Evolutionary conservation across 2,888 invertebrate species (phyloP), one percentile per base, ranked within the genome.

Genomic region (Eupithecia subfuscata): DNA sequence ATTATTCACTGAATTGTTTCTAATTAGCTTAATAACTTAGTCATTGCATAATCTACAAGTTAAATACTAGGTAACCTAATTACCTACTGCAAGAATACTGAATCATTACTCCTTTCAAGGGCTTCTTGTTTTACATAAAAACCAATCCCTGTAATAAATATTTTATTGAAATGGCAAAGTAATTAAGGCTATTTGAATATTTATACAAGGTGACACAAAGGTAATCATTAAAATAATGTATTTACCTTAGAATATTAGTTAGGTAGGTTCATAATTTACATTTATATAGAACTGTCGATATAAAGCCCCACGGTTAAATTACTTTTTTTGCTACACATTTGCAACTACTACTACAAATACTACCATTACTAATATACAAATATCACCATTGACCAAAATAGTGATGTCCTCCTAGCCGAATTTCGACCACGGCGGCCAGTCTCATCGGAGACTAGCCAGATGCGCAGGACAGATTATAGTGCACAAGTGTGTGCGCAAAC

Each of bases 11-110:
- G 30, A 30, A 30, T 30, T 30, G 30, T 30, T 30, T 37, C 7
- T 37, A 43, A 43, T 45, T 18, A 45, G 18, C 9, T 18, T 45
- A 45, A 18, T 40, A 34, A 48, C n/a, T n/a, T 3, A n/a, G 52
- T 52, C n/a, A 52, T 56, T 56, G 52, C 52, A n/a, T n/a, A 56
- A 56, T 56, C 22, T 56, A 3, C n/a, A 56, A 22, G 9, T 56
- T 56, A n/a, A 56, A 56, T 56, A 56, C n/a, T 52, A 40, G 40
- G 40, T 40, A 52, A 52, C n/a, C 52, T 52, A n/a, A n/a, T n/a
- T 52, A 52, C n/a, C n/a, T n/a, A 52, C 52, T 56, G 22, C 9
- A 11, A 11, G 3, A 56, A 56, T 11, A 56, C 22, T 56, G n/a
- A 52, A 52, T 52, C n/a, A 22, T 56, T 22, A 22, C 22, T 56